phyloP scores from a whole-genome alignment of 2,888 invertebrate genomes.

The Pinctada fucata region DNA sequence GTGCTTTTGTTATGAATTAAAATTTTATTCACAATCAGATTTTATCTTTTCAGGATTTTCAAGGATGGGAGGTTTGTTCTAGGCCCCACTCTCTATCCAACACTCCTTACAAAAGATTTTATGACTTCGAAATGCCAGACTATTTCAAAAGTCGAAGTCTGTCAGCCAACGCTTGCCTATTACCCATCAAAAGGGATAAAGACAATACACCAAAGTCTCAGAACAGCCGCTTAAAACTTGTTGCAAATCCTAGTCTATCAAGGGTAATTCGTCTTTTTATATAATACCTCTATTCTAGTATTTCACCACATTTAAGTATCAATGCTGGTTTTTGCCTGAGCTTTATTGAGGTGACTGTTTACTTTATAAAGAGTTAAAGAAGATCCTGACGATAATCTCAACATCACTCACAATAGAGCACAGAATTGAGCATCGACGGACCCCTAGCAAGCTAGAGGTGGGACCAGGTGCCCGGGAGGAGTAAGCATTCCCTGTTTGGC shows the following conservation, averaged over 20 bases:
- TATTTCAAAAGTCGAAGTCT: constrained; percentile 10
- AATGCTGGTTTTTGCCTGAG: too few relatives aligned
- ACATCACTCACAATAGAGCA: too few relatives aligned
- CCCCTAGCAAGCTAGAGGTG: too few relatives aligned
- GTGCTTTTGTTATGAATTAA: not conserved
- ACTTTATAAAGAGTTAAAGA: too few relatives aligned
- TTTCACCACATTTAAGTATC: too few relatives aligned
- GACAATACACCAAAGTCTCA: not conserved
- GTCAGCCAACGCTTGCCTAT: constrained; percentile 10
- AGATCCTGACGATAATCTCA: too few relatives aligned
- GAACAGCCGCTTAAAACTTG: not conserved
- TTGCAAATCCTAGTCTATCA: not conserved
- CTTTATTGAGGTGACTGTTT: too few relatives aligned
- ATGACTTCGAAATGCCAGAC: constrained; percentile 29
- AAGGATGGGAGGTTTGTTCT: constrained; percentile 52
- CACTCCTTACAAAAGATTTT: constrained; percentile 30
- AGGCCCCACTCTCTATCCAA: constrained; percentile 44
- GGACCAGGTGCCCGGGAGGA: too few relatives aligned
- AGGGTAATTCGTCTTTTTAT: too few relatives aligned
- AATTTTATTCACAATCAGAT: not conserved
- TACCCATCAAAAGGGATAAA: constrained; percentile 22
- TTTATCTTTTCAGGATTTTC: constrained; percentile 23
- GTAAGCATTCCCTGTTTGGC: too few relatives aligned
- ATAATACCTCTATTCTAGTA: too few relatives aligned
- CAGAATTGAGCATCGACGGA: too few relatives aligned